Percentiles rank a stretch among this genome's conserved stretches.
Evolutionary conservation across 2,888 invertebrate genomes (phyloP).

Genomic region (Drosophila stalkeri): DNA sequence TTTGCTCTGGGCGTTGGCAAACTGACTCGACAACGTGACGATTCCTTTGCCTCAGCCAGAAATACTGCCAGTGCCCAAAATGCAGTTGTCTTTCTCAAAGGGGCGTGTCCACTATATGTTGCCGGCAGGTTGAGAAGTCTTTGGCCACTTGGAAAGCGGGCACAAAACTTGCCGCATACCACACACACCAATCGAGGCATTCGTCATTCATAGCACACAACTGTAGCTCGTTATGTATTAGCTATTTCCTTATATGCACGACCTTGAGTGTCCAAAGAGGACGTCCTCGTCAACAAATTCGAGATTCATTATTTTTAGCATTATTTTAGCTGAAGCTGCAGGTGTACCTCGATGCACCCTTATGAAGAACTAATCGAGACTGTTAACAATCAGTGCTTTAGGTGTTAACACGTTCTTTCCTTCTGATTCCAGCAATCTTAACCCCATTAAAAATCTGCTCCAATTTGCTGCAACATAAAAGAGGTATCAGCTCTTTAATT

Average conservation of each 20-base stretch:
- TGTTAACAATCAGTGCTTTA: slow-evolving; percentile 18
- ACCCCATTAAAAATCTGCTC: slow-evolving; percentile 35
- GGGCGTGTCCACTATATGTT: slow-evolving; percentile 53
- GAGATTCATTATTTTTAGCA: too few relatives aligned
- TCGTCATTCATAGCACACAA: slow-evolving; percentile 71
- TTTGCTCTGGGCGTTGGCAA: slow-evolving; percentile 71
- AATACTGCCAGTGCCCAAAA: slow-evolving; percentile 35
- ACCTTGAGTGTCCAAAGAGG: slow-evolving; percentile 54
- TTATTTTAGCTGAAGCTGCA: not conserved
- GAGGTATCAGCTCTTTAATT: slow-evolving; percentile 59
- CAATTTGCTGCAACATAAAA: slow-evolving; percentile 70
- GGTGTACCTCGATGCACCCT: not conserved
- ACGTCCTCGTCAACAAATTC: not conserved
- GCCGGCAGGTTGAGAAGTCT: slow-evolving; percentile 21
- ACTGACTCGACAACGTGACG: slow-evolving; percentile 45
- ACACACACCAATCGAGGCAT: slow-evolving; percentile 69
- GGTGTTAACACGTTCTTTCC: slow-evolving; percentile 44
- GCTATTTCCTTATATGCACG: slow-evolving; percentile 25
- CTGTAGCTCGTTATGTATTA: slow-evolving; percentile 43
- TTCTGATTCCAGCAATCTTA: slow-evolving; percentile 40
- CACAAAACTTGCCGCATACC: slow-evolving; percentile 59
- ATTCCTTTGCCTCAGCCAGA: slow-evolving; percentile 31
- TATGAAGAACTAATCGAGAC: not conserved
- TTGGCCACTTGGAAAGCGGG: slow-evolving; percentile 5
- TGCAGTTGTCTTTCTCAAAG: slow-evolving; percentile 68